Base-by-base conservation (phyloP, 2,113 vertebrate species). In the Perca schrenkii region DNA sequence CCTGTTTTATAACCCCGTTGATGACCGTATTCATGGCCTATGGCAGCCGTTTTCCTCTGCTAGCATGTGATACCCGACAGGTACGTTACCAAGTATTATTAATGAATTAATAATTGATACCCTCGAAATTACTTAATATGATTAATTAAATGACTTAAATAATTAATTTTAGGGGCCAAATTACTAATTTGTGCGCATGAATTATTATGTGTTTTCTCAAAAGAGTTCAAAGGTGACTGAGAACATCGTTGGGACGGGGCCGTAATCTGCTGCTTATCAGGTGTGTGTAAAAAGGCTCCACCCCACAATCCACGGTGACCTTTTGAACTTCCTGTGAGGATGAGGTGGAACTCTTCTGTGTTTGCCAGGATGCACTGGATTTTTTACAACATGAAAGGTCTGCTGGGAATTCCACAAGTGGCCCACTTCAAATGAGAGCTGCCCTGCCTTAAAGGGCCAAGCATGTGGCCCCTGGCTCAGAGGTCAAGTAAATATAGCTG, bases 311-410 rank as follows among this genome's bases (percentile, higher is more conserved):
- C 54, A 34, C 4, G n/a, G 4, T 56, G 92, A 94, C 92, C 93
- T 95, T 85, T 87, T 94, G 79, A 93, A 94, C 92, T 93, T 91
- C 89, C 88, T 88, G 72, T 77, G 25, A 70, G 46, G 80, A 83
- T 66, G 74, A 90, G 84, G 80, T 92, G 78, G 88, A 65, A 53
- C 80, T 74, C 58, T 58, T 74, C 71, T 19, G 60, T 87, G 83
- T 85, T 92, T 86, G 81, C 74, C 90, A 86, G 88, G 76, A 89
- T 70, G 66, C 78, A 47, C 85, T 89, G 88, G 87, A 92, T 92
- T 94, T 86, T 93, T 90, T 93, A 91, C 88, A 84, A 86, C 91
- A 87, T 86, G 68, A 90, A 88, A 89, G 74, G 78, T 70, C 82
- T 88, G 75, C 66, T 61, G 79, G 85, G 88, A 91, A 91, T 89